phyloP scores from a whole-genome alignment of 2,888 invertebrate species.

The Spodoptera littoralis region DNA sequence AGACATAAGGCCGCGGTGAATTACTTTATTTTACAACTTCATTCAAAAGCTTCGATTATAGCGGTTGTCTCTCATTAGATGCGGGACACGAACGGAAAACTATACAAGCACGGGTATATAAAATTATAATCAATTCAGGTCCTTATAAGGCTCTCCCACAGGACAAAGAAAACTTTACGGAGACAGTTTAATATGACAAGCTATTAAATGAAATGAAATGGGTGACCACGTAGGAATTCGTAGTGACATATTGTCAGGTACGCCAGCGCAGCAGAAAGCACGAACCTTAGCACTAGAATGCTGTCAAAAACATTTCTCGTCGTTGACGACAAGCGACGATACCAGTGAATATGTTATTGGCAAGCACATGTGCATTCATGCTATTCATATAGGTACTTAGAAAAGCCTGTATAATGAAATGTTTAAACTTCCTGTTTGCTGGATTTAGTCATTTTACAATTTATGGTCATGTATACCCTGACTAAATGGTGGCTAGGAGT shows the following conservation, averaged over 20 bases:
- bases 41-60: constrained; percentile 61
- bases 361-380: constrained; percentile 47
- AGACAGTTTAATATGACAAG: constrained; percentile 70
- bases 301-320: constrained; percentile 51
- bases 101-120: constrained; percentile 61
- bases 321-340: constrained; percentile 29
- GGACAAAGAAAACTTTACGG: constrained; percentile 67
- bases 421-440: constrained; percentile 21
- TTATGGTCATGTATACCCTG: not conserved
- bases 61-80: constrained; percentile 69
- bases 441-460: constrained; percentile 18
- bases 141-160: constrained; percentile 66
- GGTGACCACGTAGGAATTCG: constrained; percentile 75
- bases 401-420: constrained; percentile 37
- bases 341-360: constrained; percentile 55
- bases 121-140: constrained; percentile 74
- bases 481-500: constrained; percentile 1
- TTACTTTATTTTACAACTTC: constrained; percentile 68
- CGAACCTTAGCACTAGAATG: constrained; percentile 54
- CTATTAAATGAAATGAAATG: constrained; percentile 79
- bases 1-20: constrained; percentile 55
- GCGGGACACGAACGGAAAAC: constrained; percentile 63
- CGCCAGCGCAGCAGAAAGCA: constrained; percentile 57
- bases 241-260: constrained; percentile 51
- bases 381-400: constrained; percentile 31